These are phyloP conservation scores for Sphaerodactylus townsendi DNA, from an alignment of 2,113 vertebrate genomes.

Conservation along the genomic window DNA sequence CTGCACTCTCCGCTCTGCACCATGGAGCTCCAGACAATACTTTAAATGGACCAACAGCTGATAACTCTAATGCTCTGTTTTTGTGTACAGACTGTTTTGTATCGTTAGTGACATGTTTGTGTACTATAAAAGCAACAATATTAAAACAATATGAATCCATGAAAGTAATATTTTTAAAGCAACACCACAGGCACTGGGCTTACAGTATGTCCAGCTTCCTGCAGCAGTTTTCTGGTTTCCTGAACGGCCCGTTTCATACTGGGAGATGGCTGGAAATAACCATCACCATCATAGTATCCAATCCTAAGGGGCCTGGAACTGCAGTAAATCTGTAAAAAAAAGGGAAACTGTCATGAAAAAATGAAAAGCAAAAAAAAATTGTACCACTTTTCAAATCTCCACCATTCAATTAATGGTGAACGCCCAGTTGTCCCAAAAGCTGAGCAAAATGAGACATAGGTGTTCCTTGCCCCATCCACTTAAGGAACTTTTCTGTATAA, in stretches of 20 bases:
- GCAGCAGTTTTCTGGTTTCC: conserved; percentile 82
- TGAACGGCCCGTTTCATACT: conserved; percentile 81
- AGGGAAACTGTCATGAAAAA: not conserved
- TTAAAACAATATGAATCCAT: not conserved
- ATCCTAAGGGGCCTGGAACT: conserved; percentile 79
- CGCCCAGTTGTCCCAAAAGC: not conserved
- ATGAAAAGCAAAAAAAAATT: not conserved
- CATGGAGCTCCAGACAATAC: too few species aligned
- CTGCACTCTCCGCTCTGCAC: too few species aligned
- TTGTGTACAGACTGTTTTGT: too few species aligned
- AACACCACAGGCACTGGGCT: not conserved
- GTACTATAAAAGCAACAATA: not conserved
- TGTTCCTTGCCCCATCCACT: not conserved
- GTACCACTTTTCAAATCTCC: not conserved
- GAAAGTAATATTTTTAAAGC: not conserved
- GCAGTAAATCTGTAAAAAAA: conserved; percentile 74
- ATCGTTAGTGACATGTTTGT: too few species aligned
- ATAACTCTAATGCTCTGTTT: too few species aligned
- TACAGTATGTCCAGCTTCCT: conserved; percentile 88
- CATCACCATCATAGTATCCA: conserved; percentile 82
- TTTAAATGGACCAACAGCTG: too few species aligned
- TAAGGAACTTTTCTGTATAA: not conserved
- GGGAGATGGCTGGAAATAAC: conserved; percentile 72
- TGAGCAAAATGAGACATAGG: not conserved
- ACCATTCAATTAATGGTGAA: not conserved